A percentile compares a stretch with the other conserved stretches of the same genome.
Evolutionary conservation across 2,888 invertebrate species (phyloP).

Genomic region (Rhodophaea formosa): DNA sequence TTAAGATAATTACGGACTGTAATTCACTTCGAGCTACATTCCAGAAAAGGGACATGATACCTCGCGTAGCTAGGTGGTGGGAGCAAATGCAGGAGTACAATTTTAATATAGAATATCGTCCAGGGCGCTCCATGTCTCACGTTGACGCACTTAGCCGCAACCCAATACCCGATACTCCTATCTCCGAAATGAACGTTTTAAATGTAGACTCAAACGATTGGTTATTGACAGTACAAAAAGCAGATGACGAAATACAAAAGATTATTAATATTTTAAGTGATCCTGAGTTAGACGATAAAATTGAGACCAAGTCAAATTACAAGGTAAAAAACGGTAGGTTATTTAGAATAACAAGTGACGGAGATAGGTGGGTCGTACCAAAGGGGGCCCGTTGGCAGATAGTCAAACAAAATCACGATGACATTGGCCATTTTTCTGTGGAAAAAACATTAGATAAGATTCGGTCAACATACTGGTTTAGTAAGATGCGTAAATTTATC

Average conservation of each 20-base stretch:
- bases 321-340: conserved; percentile 2
- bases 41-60: conserved; percentile 26
- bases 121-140: conserved; percentile 23
- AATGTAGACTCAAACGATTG: not conserved
- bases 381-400: conserved; percentile 25
- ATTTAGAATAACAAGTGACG: conserved; percentile 6
- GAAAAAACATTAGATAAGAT: conserved; percentile 15
- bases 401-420: conserved; percentile 25
- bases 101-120: conserved; percentile 21
- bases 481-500: not conserved
- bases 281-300: not conserved
- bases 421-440: conserved; percentile 25
- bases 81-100: conserved; percentile 26
- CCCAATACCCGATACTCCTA: not conserved
- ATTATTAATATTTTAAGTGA: not conserved
- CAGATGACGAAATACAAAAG: not conserved
- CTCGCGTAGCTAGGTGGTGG: conserved; percentile 29
- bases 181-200: not conserved
- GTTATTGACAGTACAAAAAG: not conserved
- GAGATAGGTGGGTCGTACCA: conserved; percentile 26
- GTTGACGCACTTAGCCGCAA: conserved; percentile 26
- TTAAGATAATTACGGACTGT: conserved; percentile 18
- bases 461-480: not conserved
- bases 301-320: not conserved
- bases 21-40: conserved; percentile 22